Evolutionary conservation across 1,140 invertebrate species (phyloP), one percentile per base, ranked within the genome.

Genomic region (Lerema accius): DNA sequence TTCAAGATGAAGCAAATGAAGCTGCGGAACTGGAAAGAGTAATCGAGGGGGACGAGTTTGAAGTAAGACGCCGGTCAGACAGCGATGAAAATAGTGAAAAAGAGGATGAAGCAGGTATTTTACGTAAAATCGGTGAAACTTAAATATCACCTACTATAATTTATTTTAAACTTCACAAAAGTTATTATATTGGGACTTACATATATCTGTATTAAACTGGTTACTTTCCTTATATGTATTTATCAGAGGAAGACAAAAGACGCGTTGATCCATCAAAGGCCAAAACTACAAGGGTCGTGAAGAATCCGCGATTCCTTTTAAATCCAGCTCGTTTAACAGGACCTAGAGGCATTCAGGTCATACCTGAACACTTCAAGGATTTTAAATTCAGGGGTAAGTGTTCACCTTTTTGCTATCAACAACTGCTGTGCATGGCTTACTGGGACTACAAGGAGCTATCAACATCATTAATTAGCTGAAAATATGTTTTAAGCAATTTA

Each of bases 301-400:
- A 93, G 68, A 95, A 95, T 88, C 94, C 95, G 26, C 90, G 93
- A 42, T 93, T 94, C n/a, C 94, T 94, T 67, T 86, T 97, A 13
- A 95, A 96, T 71, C 92, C 93, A 5, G 93, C 94, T 23, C 92
- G 94, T 37, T 84, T 98, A 6, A 95, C 93, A 55, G 94, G 96
- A 2, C 93, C 94, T 1, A 93, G 96, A 77, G 97, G 97, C 16
- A 93, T 98, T 48, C 93, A 94, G 7, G 94, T 94, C 11, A 92
- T 98, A 11, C 94, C 95, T 59, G 92, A 95, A 3, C 93, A 95
- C 78, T 98, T 97, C 74, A 94, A 96, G 76, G 93, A 95, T 75
- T 94, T 97, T 43, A 95, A 96, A 84, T 97, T 96, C 76, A 93
- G 94, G 86, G 97, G 97, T 46, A 89, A 63, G 0, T 37, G 0